Conservation (phyloP, 2,797 vertebrate species). For the Lacerta viridis region DNA sequence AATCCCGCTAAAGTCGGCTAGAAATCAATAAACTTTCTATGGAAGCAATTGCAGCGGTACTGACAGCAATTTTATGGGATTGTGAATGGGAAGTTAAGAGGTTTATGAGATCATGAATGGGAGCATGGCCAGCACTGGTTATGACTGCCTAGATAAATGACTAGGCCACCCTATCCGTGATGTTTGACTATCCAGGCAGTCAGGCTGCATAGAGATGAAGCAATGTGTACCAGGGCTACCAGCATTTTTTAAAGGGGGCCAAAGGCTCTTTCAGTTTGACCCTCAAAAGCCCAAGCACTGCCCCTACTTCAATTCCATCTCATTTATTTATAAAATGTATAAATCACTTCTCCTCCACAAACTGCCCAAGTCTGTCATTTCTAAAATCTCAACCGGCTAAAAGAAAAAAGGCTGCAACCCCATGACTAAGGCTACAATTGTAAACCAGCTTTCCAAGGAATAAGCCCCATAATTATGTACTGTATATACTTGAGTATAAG, state of each 20-base stretch:
- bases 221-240: neutral
- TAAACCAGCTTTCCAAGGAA: no score
- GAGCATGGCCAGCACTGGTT: slow-evolving; percentile 5
- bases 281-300: neutral
- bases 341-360: neutral
- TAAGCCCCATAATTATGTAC: no score
- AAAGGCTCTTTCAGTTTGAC: neutral
- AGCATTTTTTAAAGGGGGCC: neutral
- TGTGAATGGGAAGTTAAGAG: slow-evolving; percentile 16
- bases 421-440: no score
- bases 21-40: slow-evolving; percentile 17
- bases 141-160: slow-evolving; percentile 34
- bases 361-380: neutral
- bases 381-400: neutral
- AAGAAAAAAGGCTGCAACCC: neutral
- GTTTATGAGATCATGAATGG: neutral
- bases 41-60: neutral
- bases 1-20: slow-evolving; percentile 17
- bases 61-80: neutral
- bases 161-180: neutral
- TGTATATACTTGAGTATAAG: no score
- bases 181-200: neutral
- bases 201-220: neutral
- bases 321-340: neutral
- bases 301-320: neutral